Percentiles rank a stretch among this genome's conserved stretches.
Evolutionary conservation across 2,113 vertebrate species (phyloP).

Genomic region (Xenotilapia caudafasciata): DNA sequence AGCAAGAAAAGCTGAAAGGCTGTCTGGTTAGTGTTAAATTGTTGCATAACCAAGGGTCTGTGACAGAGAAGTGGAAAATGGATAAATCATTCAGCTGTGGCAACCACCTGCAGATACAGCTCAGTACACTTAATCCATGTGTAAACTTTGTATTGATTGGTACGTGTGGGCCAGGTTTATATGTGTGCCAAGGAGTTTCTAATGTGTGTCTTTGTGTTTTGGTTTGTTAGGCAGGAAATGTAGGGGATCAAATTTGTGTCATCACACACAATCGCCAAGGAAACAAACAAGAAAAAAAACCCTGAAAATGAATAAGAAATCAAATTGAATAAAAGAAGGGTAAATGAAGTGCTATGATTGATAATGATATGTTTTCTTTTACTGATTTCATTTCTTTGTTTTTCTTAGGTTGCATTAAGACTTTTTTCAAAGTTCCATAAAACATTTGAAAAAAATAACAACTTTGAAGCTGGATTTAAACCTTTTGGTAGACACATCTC

Average conservation of each 20-base stretch:
- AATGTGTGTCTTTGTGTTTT: neutral
- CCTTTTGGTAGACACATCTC: neutral
- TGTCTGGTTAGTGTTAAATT: slow-evolving; percentile 5
- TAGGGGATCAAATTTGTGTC: neutral
- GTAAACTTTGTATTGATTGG: slow-evolving; percentile 24
- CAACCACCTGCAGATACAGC: slow-evolving; percentile 46
- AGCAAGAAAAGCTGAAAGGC: neutral
- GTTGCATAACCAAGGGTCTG: slow-evolving; percentile 29
- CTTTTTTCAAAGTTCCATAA: neutral
- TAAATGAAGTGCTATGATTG: neutral
- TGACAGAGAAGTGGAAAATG: slow-evolving; percentile 27
- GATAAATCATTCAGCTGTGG: slow-evolving; percentile 30
- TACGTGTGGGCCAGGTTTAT: neutral
- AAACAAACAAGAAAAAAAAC: neutral
- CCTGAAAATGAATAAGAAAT: neutral
- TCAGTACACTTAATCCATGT: slow-evolving; percentile 39
- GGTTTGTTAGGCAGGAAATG: neutral
- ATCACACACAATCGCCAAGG: neutral
- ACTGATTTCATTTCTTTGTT: neutral
- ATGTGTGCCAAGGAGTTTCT: neutral
- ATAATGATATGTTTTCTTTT: neutral
- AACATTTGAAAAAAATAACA: neutral
- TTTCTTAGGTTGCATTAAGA: neutral
- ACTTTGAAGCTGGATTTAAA: neutral
- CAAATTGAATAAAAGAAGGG: neutral